These are phyloP conservation scores for Sturnus vulgaris DNA, from an alignment of 2,113 vertebrate genomes.

Conservation along the genomic window DNA sequence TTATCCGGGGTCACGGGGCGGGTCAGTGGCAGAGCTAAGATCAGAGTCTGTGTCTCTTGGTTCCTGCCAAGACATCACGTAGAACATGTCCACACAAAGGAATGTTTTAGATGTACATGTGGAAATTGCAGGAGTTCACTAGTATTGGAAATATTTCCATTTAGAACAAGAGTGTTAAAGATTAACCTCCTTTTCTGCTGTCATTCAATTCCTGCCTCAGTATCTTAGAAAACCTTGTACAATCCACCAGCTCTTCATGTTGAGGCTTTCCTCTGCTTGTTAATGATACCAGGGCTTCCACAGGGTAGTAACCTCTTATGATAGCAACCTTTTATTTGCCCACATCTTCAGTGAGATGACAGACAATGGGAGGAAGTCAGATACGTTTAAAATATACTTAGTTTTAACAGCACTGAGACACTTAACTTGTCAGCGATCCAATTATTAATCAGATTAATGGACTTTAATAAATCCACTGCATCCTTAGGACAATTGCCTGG, in stretches of 20 bases:
- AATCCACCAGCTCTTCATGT: background rate
- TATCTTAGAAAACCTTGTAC: background rate
- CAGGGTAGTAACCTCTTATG: background rate
- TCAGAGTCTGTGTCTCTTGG: slow-evolving; percentile 27
- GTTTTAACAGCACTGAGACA: slow-evolving; percentile 73
- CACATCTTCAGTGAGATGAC: slow-evolving; percentile 67
- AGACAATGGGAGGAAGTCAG: slow-evolving; percentile 70
- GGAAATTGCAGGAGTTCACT: slow-evolving; percentile 8
- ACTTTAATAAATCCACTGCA: slow-evolving; percentile 70
- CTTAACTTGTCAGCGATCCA: slow-evolving; percentile 76
- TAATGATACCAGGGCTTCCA: background rate
- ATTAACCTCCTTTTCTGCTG: slow-evolving; percentile 46
- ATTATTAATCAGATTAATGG: slow-evolving; percentile 79
- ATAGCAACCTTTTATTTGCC: slow-evolving; percentile 61
- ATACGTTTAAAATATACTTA: slow-evolving; percentile 73
- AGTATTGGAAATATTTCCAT: slow-evolving; percentile 18
- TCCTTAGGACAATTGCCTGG: slow-evolving; percentile 66
- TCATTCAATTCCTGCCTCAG: background rate
- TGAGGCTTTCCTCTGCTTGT: background rate
- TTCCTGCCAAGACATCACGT: slow-evolving; percentile 38
- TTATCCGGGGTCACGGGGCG: slow-evolving; percentile 32
- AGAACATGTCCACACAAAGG: slow-evolving; percentile 36
- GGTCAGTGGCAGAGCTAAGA: background rate
- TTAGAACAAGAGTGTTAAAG: slow-evolving; percentile 26
- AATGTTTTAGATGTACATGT: slow-evolving; percentile 11